Evolutionary conservation across 2,113 vertebrate species (phyloP).

Genomic region (Oryzias curvinotus): DNA sequence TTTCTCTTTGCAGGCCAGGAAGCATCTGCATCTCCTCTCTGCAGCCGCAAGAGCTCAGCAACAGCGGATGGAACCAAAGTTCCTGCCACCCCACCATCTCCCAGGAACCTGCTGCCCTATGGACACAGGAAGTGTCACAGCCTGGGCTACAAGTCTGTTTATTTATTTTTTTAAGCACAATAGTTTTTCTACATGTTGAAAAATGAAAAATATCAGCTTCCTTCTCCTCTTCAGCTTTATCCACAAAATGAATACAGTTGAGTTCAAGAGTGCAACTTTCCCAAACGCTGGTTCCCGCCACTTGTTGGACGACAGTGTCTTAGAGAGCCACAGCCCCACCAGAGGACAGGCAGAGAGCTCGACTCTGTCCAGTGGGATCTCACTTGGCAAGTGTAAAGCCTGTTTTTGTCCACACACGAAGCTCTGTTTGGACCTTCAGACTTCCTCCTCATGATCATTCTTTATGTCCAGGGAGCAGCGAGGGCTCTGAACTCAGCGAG

Average conservation of each 20-base stretch:
- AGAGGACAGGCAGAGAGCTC: constrained; percentile 94
- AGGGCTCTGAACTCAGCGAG: constrained; percentile 97
- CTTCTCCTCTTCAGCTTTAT: constrained; percentile 84
- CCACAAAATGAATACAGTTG: constrained; percentile 95
- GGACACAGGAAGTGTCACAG: constrained; percentile 98
- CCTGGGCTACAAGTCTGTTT: constrained; percentile 94
- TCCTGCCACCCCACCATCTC: constrained; percentile 90
- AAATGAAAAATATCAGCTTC: not conserved
- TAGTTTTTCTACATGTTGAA: not conserved
- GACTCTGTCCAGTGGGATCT: constrained; percentile 95
- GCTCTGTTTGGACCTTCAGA: not conserved
- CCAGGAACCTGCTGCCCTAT: constrained; percentile 89
- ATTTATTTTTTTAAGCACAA: not conserved
- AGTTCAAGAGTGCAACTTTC: constrained; percentile 98
- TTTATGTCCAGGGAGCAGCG: constrained; percentile 88
- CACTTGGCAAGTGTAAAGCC: constrained; percentile 81
- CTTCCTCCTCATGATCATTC: constrained; percentile 3
- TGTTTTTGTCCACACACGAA: not conserved
- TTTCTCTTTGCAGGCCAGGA: constrained; percentile 81
- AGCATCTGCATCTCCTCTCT: constrained; percentile 87
- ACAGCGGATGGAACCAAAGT: constrained; percentile 84
- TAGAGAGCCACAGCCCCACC: constrained; percentile 91
- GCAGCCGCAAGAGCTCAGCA: constrained; percentile 80
- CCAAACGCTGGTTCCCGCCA: constrained; percentile 95
- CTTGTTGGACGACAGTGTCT: constrained; percentile 94